Evolutionary conservation across 1,140 invertebrate species (phyloP), one percentile per base, ranked within the genome.

Genomic region (Drosophila carrolli): DNA sequence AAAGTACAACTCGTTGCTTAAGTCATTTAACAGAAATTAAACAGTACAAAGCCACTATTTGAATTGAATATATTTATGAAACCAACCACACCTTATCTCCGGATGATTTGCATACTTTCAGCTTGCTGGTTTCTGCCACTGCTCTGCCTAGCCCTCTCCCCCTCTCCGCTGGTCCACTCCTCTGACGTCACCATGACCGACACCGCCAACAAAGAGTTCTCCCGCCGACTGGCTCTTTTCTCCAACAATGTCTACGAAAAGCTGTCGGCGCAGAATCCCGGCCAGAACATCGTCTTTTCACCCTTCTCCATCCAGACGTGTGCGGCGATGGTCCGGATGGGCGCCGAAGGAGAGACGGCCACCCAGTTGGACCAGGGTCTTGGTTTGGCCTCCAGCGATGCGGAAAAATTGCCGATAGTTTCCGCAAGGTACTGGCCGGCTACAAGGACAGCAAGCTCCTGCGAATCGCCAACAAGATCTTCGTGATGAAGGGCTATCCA

Each of bases 271-370:
- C 29, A 61, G 10, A 83, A 70, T 14, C 83, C 90, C 5, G 55
- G 81, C 29, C 63, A 92, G 40, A 95, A 95, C 86, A 57, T 95
- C 2, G 43, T 76, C 41, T 76, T 76, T 38, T 76, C 73, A 8
- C 73, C 73, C 5, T 76, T 76, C 35, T 76, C 94, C 43, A 91
- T 95, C 37, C 83, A 94, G 40, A 93, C 93, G 19, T 93, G 94
- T 16, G 81, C 95, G 29, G 93, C 94, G 1, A 92, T 96, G 91
- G 90, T 94, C 38, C 93, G 93, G 5, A 60, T 93, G 23, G 95
- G 94, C 2, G 93, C 95, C 8, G 77, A 61, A 11, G 94, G 93
- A 5, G 68, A 91, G 11, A 95, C 95, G 1, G 93, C 93, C 6
- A 51, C 91, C 1, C 93, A 95, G 88, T 78, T 96, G 29, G 91